Conservation (phyloP, 92 coral and sea anemone species). For the Hydrozoanthus gracilis region DNA sequence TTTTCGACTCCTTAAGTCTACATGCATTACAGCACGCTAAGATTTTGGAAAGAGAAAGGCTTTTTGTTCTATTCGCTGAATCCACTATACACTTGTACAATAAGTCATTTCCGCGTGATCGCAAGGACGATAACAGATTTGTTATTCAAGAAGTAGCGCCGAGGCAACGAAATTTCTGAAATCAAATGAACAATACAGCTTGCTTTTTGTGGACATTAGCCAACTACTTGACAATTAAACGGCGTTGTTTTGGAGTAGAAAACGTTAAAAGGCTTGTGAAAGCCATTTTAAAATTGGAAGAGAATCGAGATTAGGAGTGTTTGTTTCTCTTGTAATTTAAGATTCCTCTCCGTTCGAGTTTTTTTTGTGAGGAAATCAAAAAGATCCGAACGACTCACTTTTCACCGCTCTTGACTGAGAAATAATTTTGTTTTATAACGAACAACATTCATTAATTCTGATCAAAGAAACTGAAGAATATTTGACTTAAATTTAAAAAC, state of each 20-base stretch:
- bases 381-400: background rate
- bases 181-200: background rate
- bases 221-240: conserved; percentile 1
- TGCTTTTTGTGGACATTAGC: background rate
- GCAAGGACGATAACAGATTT: background rate
- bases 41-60: background rate
- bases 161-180: background rate
- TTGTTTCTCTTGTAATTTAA: conserved; percentile 7
- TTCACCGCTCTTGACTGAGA: background rate
- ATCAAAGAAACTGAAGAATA: background rate
- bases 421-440: background rate
- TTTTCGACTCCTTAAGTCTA: too few relatives aligned
- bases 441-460: background rate
- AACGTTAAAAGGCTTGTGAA: conserved; percentile 14
- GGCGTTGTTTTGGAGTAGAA: conserved; percentile 20
- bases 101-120: background rate
- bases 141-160: background rate
- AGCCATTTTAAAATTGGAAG: background rate
- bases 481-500: background rate
- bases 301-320: conserved; percentile 10
- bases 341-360: background rate
- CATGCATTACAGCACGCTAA: too few relatives aligned
- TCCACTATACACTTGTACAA: background rate
- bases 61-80: background rate
- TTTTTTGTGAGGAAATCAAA: background rate